Evolutionary conservation across 2,888 invertebrate genomes (phyloP).

Genomic region (Acleris literana): DNA sequence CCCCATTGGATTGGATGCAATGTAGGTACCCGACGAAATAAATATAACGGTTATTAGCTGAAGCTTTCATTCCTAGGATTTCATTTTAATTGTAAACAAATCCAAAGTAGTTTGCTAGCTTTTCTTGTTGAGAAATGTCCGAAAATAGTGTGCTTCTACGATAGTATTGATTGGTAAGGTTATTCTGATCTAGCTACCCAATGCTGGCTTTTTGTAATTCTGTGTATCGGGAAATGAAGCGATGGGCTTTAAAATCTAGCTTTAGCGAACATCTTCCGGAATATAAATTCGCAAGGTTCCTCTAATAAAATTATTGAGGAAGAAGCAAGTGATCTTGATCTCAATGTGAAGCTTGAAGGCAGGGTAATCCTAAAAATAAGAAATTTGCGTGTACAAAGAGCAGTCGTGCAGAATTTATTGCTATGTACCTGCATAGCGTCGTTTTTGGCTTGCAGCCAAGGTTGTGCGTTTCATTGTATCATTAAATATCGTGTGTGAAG

Average conservation of each 20-base stretch:
- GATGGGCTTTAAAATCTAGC: no score
- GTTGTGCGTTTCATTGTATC: constrained; percentile 65
- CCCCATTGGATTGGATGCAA: background rate
- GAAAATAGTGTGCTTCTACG: background rate
- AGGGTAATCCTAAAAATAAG: constrained; percentile 37
- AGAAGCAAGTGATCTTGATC: constrained; percentile 30
- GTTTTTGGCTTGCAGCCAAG: constrained; percentile 65
- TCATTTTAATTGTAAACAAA: background rate
- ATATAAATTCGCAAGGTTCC: background rate
- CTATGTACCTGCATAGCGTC: constrained; percentile 48
- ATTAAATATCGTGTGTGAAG: constrained; percentile 47
- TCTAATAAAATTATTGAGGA: constrained; percentile 21
- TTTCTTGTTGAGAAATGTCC: no score
- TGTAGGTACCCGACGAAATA: background rate
- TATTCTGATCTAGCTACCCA: background rate
- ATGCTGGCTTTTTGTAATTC: background rate
- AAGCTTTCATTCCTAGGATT: background rate
- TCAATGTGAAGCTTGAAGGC: constrained; percentile 34
- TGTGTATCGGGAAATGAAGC: no score
- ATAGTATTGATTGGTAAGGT: background rate
- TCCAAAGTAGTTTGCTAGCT: no score
- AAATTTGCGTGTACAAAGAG: constrained; percentile 41
- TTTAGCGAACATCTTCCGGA: no score
- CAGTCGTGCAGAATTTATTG: constrained; percentile 39
- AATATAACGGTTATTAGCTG: background rate